Evolutionary conservation across 2,888 invertebrate genomes (phyloP).

Genomic region (Biston stratarius): DNA sequence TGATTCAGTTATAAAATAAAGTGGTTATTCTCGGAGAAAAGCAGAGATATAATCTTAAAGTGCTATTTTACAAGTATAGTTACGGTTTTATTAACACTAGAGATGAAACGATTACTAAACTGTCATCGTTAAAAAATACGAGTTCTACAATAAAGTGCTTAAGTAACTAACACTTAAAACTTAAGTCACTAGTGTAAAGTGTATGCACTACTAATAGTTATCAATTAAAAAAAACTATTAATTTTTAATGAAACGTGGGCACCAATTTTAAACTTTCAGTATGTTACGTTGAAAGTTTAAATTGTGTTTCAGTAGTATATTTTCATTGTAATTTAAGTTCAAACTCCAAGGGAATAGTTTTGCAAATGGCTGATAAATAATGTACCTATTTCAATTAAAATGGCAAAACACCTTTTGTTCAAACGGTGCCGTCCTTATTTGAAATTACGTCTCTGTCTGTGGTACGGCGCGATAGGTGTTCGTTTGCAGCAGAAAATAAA

Average conservation of each 20-base stretch:
- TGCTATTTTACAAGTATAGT: too few species aligned
- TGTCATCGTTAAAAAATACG: too few species aligned
- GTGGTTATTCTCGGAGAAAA: too few species aligned
- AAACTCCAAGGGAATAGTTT: conserved; percentile 8
- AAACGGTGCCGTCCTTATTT: conserved; percentile 11
- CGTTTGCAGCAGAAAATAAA: neutral
- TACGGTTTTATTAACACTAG: too few species aligned
- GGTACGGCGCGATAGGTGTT: conserved; percentile 8
- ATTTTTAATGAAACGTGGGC: neutral
- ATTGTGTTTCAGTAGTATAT: neutral
- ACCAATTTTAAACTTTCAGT: conserved; percentile 3
- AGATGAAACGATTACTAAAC: too few species aligned
- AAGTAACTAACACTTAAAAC: too few species aligned
- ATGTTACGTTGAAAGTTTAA: neutral
- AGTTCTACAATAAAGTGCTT: too few species aligned
- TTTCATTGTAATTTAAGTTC: neutral
- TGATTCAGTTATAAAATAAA: too few species aligned
- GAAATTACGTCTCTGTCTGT: conserved; percentile 12
- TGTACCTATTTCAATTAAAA: conserved; percentile 9
- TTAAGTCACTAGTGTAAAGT: too few species aligned
- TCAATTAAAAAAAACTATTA: neutral
- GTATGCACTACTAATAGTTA: too few species aligned
- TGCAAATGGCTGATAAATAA: conserved; percentile 6
- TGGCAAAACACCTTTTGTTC: neutral
- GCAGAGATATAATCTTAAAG: too few species aligned